Conservation (phyloP, 2,888 invertebrate genomes). For the Pandemis corylana region DNA sequence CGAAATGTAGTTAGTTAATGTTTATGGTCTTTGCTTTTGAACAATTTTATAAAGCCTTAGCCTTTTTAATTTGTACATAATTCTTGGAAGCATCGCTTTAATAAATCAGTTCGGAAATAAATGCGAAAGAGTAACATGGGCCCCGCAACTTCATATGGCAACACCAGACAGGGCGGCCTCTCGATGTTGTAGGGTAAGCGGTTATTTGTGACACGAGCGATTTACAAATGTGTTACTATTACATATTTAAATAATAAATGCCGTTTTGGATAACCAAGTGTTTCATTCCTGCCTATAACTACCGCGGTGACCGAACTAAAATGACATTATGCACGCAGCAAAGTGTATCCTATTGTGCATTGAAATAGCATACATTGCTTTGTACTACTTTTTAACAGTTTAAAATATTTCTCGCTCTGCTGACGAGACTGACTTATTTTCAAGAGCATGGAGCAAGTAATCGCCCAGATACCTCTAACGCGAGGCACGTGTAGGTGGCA, state of each 20-base stretch:
- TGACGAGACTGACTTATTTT: conserved; percentile 15
- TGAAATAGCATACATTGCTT: not conserved
- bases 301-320: not conserved
- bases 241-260: conserved; percentile 67
- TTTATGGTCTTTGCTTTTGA: not conserved
- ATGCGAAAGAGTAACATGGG: not conserved
- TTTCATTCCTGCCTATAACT: conserved; percentile 13
- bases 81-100: not conserved
- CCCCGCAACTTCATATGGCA: conserved; percentile 8
- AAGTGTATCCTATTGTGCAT: not conserved
- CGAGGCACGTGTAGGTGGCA: too few species aligned
- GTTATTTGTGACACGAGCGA: conserved; percentile 58
- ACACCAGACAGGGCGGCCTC: conserved; percentile 47
- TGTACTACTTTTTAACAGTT: not conserved
- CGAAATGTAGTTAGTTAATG: not conserved
- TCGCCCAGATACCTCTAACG: conserved; percentile 29
- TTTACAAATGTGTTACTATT: conserved; percentile 68
- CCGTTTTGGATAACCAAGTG: conserved; percentile 60
- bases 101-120: not conserved
- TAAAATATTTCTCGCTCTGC: conserved; percentile 29
- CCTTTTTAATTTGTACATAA: not conserved
- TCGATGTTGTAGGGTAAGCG: conserved; percentile 60
- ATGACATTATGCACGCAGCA: not conserved
- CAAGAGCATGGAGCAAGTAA: conserved; percentile 48
- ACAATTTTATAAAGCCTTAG: not conserved